phyloP scores from a whole-genome alignment of 2,888 invertebrate genomes.

The Nephrotoma guestfalica region DNA sequence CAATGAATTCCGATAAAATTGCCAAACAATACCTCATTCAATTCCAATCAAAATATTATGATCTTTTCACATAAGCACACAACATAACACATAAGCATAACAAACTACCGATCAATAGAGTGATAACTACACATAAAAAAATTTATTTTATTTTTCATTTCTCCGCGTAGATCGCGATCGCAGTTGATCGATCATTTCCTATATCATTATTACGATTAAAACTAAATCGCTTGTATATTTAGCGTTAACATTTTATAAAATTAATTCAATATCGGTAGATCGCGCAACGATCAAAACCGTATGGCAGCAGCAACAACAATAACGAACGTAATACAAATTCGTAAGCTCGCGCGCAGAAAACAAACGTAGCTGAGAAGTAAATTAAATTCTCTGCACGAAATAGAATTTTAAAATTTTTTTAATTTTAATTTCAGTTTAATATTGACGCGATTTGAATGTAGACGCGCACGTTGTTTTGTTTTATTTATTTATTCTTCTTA shows the following conservation, averaged over 20 bases:
- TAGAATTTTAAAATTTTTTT: neutral
- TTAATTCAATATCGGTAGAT: neutral
- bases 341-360: neutral
- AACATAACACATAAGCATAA: neutral
- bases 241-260: too few species aligned
- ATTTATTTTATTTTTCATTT: neutral
- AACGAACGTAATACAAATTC: neutral
- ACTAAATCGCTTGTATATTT: neutral
- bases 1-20: neutral
- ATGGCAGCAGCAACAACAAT: neutral
- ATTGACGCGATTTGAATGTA: neutral
- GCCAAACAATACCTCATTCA: neutral
- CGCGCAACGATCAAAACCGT: neutral
- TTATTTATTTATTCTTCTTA: neutral
- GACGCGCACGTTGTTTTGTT: neutral
- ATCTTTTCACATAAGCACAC: neutral
- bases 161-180: neutral
- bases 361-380: neutral
- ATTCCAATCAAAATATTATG: neutral
- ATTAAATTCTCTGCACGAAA: neutral
- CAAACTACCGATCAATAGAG: neutral
- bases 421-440: neutral
- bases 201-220: neutral
- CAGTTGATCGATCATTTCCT: neutral
- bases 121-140: neutral